Evolutionary conservation across 2,113 vertebrate species (phyloP), one percentile per base, ranked within the genome.

Genomic region (Tenebrosternarchus preto): DNA sequence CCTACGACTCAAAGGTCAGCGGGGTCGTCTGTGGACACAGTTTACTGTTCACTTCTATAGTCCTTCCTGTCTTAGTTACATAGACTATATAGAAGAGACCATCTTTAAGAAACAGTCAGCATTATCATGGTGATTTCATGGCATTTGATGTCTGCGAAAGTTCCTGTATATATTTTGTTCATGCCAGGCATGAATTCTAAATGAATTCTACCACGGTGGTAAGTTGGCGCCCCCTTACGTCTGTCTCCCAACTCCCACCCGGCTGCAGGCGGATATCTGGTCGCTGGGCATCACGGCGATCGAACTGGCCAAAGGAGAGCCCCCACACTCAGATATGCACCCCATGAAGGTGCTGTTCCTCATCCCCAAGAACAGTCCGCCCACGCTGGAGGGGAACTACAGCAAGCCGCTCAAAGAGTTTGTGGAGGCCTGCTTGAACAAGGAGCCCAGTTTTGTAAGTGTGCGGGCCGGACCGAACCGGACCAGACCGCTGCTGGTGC

Each of bases 341-440:
- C 98, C 98, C 68, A 98, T 99, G 98, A 98, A 99, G 89, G 98
- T 98, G 67, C 89, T 99, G 77, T 98, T 99, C 91, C 96, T 98
- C 84, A 99, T 99, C 89, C 97, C 98, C 87, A 99, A 99, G 94
- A 98, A 98, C 92, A 98, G 95, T 90, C 96, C 98, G 7, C 98
- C 97, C 5, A 98, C 96, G 0, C 91, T 99, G 88, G 98, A 99
- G 91, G 98, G 96, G 77, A 98, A 87, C 92, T 98, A 98, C 92
- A 96, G 96, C 90, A 99, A 96, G 89, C 92, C 95, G 27, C 95
- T 98, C 59, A 98, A 98, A 89, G 98, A 99, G 92, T 99, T 99
- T 78, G 91, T 99, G 0, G 97, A 99, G 84, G 95, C 96, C 86
- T 99, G 98, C 85, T 89, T 99, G 86, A 99, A 99, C 87, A 99